Conservation (phyloP, 2,888 invertebrate species). For the Protula sp. region DNA sequence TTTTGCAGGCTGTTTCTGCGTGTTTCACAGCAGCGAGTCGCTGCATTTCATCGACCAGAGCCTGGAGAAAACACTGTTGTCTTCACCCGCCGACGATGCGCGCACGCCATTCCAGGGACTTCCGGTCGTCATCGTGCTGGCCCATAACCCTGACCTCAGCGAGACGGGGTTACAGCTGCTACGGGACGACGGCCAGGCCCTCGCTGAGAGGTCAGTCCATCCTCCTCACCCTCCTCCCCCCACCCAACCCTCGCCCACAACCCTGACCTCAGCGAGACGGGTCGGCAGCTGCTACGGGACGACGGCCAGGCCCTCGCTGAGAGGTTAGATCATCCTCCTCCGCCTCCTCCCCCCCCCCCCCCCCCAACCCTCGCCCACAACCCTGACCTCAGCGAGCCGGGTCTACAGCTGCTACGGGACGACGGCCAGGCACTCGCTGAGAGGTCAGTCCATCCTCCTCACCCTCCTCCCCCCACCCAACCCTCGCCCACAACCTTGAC, state of each 20-base stretch:
- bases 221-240: too few species aligned
- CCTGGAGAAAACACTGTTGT: slow-evolving; percentile 81
- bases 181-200: slow-evolving; percentile 81
- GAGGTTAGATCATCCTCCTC: too few species aligned
- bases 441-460: too few species aligned
- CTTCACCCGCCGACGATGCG: slow-evolving; percentile 86
- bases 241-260: slow-evolving; percentile 89
- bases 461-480: too few species aligned
- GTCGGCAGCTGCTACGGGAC: slow-evolving; percentile 74
- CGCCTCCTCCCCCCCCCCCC: too few species aligned
- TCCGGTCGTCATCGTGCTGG: slow-evolving; percentile 85
- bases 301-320: slow-evolving; percentile 86
- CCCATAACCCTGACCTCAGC: slow-evolving; percentile 75
- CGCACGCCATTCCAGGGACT: slow-evolving; percentile 77
- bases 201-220: slow-evolving; percentile 88
- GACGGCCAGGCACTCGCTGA: slow-evolving; percentile 86
- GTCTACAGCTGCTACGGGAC: slow-evolving; percentile 75
- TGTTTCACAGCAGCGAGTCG: slow-evolving; percentile 81
- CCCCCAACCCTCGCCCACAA: slow-evolving; percentile 89
- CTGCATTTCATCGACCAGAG: slow-evolving; percentile 87
- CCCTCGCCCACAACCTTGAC: too few species aligned
- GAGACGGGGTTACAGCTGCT: slow-evolving; percentile 80
- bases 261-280: slow-evolving; percentile 74
- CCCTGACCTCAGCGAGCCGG: slow-evolving; percentile 74
- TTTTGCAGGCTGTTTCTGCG: slow-evolving; percentile 56